Percentiles rank a stretch among this genome's conserved stretches.
These are phyloP conservation scores for Microtus richardsoni DNA, from an alignment of 2,113 vertebrate species.

Conservation along the genomic window DNA sequence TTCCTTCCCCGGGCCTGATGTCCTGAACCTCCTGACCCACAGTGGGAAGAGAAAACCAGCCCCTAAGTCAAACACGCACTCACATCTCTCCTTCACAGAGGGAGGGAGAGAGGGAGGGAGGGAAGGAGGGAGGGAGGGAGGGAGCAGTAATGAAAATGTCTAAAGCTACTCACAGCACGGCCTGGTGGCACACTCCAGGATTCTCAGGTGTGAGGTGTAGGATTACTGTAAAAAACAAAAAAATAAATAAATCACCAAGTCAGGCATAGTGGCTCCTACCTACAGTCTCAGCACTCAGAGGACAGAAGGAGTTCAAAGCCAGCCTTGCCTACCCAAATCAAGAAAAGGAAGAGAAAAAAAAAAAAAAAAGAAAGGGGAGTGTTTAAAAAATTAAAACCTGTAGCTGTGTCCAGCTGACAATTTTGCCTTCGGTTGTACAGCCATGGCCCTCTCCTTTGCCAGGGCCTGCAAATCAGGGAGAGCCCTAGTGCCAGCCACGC, in stretches of 20 bases:
- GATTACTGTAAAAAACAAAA: background rate
- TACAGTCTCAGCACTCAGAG: background rate
- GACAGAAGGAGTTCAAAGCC: background rate
- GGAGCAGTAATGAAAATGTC: background rate
- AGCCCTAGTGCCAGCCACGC: rapidly evolving
- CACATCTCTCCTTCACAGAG: background rate
- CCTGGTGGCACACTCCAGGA: background rate
- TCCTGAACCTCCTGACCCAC: background rate
- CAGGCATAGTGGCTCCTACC: background rate
- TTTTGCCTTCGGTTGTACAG: background rate
- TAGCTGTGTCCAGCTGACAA: background rate
- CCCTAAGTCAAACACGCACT: background rate
- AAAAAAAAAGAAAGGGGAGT: background rate
- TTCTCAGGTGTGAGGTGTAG: background rate
- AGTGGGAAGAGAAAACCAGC: background rate
- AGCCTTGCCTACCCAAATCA: background rate
- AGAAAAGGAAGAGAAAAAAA: too few relatives aligned
- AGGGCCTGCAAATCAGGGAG: background rate
- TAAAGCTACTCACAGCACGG: background rate
- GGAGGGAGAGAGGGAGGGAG: too few relatives aligned
- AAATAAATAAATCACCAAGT: background rate
- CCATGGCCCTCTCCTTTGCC: background rate
- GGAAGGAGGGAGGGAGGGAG: too few relatives aligned
- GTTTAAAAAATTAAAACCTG: too few relatives aligned
- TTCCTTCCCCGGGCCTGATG: background rate